Base-by-base conservation (phyloP, 2,113 vertebrate genomes). In the Otis tarda region DNA sequence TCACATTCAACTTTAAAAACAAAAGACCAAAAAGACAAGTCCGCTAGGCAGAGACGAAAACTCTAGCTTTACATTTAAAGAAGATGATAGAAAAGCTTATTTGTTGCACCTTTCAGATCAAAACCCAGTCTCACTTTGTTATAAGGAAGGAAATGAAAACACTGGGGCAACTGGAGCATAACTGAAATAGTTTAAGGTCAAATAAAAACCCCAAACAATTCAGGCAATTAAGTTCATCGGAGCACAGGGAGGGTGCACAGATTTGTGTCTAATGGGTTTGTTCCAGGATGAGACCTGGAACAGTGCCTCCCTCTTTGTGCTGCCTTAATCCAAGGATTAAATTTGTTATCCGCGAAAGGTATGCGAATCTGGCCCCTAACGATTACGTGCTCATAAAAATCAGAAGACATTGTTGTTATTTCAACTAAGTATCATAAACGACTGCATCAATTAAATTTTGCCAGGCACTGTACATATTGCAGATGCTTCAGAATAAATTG, bases 111-210 rank as follows among this genome's bases (percentile, higher is more conserved):
- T 71, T 86, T 64, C 71, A 86, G 83, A 94, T 67, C 71, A 92
- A 94, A 31, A 7, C 35, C 68, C 24, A 71, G n/a, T 56, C 79
- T 90, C 60, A n/a, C 57, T 33, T 7, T 4, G 22, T 22, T 87
- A 24, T 31, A 81, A 71, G 49, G 45, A 83, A 50, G 37, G 27
- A 94, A 95, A 95, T 23, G 41, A 80, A 95, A 94, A 33, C 60
- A n/a, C 9, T 41, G 37, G 37, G 9, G 68, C 60, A 89, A 53
- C 65, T 87, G 71, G 30, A 88, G 76, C 82, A 94, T 47, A 92
- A 81, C 55, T 10, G 24, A 86, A 93, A 83, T 5, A 81, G 21
- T 90, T 59, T 75, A 77, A 96, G 88, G 86, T 93, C 71, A 96
- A 86, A 92, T 33, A 68, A 82, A 78, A 78, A 82, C 71, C 3